Percentiles rank a stretch among this genome's conserved stretches.
Conservation (phyloP, 37 sponge, comb jelly and placozoan genomes). For the Diacarnus erythraeanus region DNA sequence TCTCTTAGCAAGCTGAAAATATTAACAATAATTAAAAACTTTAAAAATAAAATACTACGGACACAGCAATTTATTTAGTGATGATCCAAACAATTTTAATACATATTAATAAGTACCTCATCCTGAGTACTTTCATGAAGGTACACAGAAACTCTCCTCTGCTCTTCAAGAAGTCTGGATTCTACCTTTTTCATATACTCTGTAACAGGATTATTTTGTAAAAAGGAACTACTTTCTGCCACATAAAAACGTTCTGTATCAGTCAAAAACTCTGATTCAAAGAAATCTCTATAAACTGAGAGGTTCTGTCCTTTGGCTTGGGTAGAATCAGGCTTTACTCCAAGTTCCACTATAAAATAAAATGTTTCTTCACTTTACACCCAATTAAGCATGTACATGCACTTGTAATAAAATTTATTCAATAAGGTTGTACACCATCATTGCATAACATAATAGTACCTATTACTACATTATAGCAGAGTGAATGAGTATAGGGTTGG, state of each 20-base stretch:
- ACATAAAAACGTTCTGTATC: slow-evolving; percentile 91
- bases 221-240: slow-evolving; percentile 83
- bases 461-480: too few species aligned
- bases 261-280: slow-evolving; percentile 82
- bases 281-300: slow-evolving; percentile 76
- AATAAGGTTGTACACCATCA: too few species aligned
- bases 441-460: too few species aligned
- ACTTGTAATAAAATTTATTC: too few species aligned
- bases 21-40: background rate
- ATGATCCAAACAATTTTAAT: background rate
- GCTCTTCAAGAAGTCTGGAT: slow-evolving; percentile 88
- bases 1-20: slow-evolving; percentile 78
- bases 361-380: too few species aligned
- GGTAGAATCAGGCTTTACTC: slow-evolving; percentile 62
- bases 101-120: slow-evolving; percentile 43
- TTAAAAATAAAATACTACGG: background rate
- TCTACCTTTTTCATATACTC: slow-evolving; percentile 97
- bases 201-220: slow-evolving; percentile 91
- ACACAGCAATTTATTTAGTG: too few species aligned
- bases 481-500: too few species aligned
- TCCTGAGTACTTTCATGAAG: slow-evolving; percentile 92
- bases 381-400: too few species aligned
- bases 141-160: slow-evolving; percentile 85
- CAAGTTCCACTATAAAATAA: slow-evolving; percentile 80
- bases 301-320: slow-evolving; percentile 75